A percentile compares a stretch with the other conserved stretches of the same genome.
Conservation (phyloP, 2,113 vertebrate species). For the Cavia aperea region DNA sequence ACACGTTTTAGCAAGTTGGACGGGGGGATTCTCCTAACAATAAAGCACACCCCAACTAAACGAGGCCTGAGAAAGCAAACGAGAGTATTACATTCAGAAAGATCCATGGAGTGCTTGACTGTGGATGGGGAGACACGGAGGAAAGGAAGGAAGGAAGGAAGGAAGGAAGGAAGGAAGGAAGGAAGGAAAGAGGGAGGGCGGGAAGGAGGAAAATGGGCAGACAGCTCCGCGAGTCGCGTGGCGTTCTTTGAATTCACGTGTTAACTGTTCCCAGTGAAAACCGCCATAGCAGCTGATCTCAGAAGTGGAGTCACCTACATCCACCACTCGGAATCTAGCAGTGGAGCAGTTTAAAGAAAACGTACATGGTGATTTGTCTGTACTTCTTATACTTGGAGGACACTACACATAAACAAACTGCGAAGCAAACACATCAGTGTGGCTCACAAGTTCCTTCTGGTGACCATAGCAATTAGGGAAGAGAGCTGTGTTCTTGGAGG, state of each 20-base stretch:
- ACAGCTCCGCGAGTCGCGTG: not conserved
- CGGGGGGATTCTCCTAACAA: not conserved
- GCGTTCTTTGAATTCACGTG: conserved; percentile 43
- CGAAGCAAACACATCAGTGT: conserved; percentile 37
- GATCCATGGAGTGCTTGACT: not conserved
- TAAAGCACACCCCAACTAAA: conserved; percentile 9
- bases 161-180: no score
- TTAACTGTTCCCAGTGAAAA: conserved; percentile 53
- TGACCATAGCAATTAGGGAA: conserved; percentile 51
- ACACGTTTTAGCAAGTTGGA: conserved; percentile 21
- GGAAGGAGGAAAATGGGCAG: not conserved
- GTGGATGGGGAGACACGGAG: not conserved
- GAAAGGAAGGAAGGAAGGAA: not conserved
- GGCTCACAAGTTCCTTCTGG: conserved; percentile 31
- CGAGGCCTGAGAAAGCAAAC: not conserved
- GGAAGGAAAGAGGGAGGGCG: fast-evolving
- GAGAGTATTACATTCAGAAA: conserved; percentile 13
- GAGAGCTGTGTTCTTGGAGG: not conserved
- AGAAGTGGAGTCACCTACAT: conserved; percentile 45
- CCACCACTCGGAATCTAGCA: conserved; percentile 45
- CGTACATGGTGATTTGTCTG: conserved; percentile 45
- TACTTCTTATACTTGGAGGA: conserved; percentile 55
- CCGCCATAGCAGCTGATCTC: conserved; percentile 44
- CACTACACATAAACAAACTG: conserved; percentile 52
- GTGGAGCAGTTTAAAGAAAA: conserved; percentile 53